phyloP scores from a whole-genome alignment of 2,797 vertebrate species.

The Syncerus caffer region DNA sequence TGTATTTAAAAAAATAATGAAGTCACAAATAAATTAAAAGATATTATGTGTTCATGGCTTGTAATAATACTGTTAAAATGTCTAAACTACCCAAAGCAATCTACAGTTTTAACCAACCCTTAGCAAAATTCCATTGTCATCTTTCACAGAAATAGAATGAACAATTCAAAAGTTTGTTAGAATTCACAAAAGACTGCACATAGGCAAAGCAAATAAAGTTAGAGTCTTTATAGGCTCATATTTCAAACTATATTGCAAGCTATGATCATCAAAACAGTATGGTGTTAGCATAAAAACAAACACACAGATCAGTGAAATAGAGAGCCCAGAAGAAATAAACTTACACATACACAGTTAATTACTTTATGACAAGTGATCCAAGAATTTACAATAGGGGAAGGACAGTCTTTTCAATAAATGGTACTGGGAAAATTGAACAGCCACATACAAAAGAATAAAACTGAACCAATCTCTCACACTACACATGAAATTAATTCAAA shows the following conservation, averaged over 20 bases:
- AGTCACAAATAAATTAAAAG: not conserved
- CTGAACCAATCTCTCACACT: not conserved
- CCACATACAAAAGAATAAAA: not conserved
- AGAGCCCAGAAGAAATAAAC: not conserved
- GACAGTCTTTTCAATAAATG: not conserved
- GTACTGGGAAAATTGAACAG: not conserved
- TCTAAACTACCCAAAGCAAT: not conserved
- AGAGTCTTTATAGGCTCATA: not conserved
- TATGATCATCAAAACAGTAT: not conserved
- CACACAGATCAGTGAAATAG: not conserved
- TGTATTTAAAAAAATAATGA: not conserved
- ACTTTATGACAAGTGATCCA: not conserved
- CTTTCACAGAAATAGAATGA: not conserved
- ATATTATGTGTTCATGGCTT: not conserved
- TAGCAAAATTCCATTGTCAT: not conserved
- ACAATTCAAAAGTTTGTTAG: not conserved
- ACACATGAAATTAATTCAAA: not conserved
- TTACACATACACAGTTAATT: not conserved
- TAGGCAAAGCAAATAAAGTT: not conserved
- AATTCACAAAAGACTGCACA: not conserved
- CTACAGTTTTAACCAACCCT: not conserved
- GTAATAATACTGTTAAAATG: not conserved
- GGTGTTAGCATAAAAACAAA: not conserved
- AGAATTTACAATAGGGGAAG: not conserved
- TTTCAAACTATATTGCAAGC: not conserved